These are phyloP conservation scores for Orthonyx spaldingii DNA, from an alignment of 2,113 vertebrate genomes.

Conservation along the genomic window DNA sequence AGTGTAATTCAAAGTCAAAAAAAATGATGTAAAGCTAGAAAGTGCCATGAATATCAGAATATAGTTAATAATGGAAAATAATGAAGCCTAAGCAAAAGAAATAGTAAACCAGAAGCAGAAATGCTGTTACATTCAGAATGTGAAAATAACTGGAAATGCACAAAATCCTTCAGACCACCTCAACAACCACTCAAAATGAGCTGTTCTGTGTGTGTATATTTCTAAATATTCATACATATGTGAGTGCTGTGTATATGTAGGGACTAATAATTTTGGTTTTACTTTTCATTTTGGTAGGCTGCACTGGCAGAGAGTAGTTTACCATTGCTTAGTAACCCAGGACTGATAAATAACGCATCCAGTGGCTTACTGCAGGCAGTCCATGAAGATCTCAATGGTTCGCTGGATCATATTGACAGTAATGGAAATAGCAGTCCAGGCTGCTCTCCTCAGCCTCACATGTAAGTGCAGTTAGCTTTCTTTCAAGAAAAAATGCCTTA, in stretches of 20 bases:
- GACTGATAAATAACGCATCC: slow-evolving; percentile 92
- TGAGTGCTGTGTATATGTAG: not conserved
- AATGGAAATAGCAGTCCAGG: slow-evolving; percentile 95
- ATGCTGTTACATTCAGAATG: not conserved
- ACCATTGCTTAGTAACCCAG: slow-evolving; percentile 91
- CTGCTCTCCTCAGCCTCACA: slow-evolving; percentile 93
- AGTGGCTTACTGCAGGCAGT: slow-evolving; percentile 87
- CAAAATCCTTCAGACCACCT: not conserved
- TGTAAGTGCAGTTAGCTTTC: slow-evolving; percentile 80
- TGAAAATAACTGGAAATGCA: not conserved
- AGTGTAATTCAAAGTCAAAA: slow-evolving; percentile 42
- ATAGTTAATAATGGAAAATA: slow-evolving; percentile 17
- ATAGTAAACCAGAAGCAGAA: not conserved
- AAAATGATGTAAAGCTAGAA: slow-evolving; percentile 39
- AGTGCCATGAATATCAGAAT: slow-evolving; percentile 5
- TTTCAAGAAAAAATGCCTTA: not conserved
- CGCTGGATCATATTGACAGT: slow-evolving; percentile 95
- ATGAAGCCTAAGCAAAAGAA: not conserved
- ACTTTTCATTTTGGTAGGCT: slow-evolving; percentile 75
- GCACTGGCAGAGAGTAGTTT: slow-evolving; percentile 97
- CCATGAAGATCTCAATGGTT: slow-evolving; percentile 94
- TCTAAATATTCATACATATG: not conserved
- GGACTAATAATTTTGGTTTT: slow-evolving; percentile 9
- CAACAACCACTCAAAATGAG: not conserved
- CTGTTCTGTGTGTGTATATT: not conserved